A percentile compares a stretch with the other conserved stretches of the same genome.
These are phyloP conservation scores for Petrocephalus zakoni DNA, from an alignment of 2,113 vertebrate genomes.

Conservation along the genomic window DNA sequence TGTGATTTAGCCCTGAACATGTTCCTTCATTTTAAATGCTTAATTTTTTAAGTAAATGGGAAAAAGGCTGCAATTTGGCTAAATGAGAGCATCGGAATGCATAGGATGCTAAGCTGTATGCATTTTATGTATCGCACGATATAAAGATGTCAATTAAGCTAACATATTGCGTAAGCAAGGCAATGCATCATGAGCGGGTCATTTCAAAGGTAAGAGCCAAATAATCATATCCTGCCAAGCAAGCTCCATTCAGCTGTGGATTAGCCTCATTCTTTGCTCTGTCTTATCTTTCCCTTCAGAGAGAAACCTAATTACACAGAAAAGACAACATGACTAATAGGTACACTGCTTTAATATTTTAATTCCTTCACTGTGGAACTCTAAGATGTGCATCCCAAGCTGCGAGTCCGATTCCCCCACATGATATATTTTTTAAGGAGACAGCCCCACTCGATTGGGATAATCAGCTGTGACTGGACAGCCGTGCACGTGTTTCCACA, in stretches of 20 bases:
- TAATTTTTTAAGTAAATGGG: background rate
- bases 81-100: background rate
- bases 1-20: background rate
- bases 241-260: slow-evolving; percentile 10
- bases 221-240: background rate
- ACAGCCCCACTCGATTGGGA: background rate
- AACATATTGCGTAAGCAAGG: background rate
- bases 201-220: slow-evolving; percentile 15
- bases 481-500: background rate
- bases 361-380: background rate
- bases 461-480: background rate
- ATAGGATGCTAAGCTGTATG: background rate
- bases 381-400: background rate
- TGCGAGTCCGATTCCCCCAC: background rate
- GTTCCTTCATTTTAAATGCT: background rate
- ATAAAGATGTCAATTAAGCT: slow-evolving; percentile 9
- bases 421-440: background rate
- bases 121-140: background rate
- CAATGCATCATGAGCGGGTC: slow-evolving; percentile 6
- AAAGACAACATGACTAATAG: slow-evolving; percentile 13
- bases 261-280: background rate
- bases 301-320: slow-evolving; percentile 3
- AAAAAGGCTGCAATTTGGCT: background rate
- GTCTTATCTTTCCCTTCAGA: slow-evolving; percentile 15
- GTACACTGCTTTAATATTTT: slow-evolving; percentile 11